phyloP scores from a whole-genome alignment of 2,797 vertebrate genomes.

The Danionella dracula region DNA sequence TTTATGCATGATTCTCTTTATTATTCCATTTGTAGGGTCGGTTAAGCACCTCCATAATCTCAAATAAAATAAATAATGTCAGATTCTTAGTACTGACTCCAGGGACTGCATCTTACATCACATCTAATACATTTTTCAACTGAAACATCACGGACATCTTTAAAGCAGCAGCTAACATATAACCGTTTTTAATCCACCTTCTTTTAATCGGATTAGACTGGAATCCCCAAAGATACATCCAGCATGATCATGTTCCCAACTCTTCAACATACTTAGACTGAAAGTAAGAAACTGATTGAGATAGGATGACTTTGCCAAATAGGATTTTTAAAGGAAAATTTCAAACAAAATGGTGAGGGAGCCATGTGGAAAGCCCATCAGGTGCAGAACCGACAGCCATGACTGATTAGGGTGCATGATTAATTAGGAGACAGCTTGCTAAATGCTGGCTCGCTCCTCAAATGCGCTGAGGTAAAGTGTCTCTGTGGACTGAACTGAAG shows the following conservation, averaged over 20 bases:
- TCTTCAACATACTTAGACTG: conserved; percentile 3
- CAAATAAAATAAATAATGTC: neutral
- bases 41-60: conserved; percentile 8
- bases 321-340: neutral
- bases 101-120: neutral
- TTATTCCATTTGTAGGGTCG: neutral
- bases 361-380: conserved; percentile 34
- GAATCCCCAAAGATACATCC: neutral
- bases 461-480: conserved; percentile 64
- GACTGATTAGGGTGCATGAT: conserved; percentile 65
- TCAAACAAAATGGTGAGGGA: neutral
- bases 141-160: neutral
- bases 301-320: no score
- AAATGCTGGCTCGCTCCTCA: conserved; percentile 57
- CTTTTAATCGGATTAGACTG: conserved; percentile 16
- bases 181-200: conserved; percentile 2
- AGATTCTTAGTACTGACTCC: neutral
- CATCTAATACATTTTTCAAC: neutral
- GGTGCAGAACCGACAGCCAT: conserved; percentile 39
- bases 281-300: neutral
- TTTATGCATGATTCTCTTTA: neutral
- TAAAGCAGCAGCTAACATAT: conserved; percentile 4
- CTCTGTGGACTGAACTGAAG: conserved; percentile 54
- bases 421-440: conserved; percentile 71
- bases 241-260: conserved; percentile 2